phyloP scores from a whole-genome alignment of 1,140 invertebrate species.

The Trichonephila clavipes region DNA sequence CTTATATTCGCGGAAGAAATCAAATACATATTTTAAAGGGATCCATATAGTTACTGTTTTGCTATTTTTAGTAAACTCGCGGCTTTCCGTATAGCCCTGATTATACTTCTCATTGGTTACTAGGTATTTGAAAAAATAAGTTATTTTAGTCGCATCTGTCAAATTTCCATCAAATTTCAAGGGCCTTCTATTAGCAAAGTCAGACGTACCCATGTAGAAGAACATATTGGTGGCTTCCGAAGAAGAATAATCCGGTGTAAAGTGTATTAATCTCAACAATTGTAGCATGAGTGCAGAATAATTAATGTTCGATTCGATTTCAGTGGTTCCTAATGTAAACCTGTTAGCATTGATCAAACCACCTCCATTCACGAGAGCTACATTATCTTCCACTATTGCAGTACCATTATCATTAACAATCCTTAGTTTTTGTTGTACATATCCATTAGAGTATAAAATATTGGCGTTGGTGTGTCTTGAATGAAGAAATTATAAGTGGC shows the following conservation, averaged over 20 bases:
- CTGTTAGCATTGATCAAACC: not conserved
- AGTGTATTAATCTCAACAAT: no score
- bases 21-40: constrained; percentile 52
- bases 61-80: constrained; percentile 31
- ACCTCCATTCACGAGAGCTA: not conserved
- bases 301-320: no score
- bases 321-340: no score
- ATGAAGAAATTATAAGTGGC: constrained; percentile 26
- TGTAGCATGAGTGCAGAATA: no score
- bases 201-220: constrained; percentile 9
- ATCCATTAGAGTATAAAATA: constrained; percentile 37
- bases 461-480: constrained; percentile 26
- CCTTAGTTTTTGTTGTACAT: not conserved
- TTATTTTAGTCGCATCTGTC: not conserved
- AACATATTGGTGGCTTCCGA: not conserved
- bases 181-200: not conserved
- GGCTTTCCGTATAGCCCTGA: not conserved
- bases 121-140: no score
- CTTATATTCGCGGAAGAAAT: constrained; percentile 49
- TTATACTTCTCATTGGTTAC: no score
- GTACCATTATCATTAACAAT: constrained; percentile 20
- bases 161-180: not conserved
- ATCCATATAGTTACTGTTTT: constrained; percentile 18
- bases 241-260: not conserved
- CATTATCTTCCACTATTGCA: constrained; percentile 30